Evolutionary conservation across 92 coral and sea anemone genomes (phyloP).

Genomic region (Epizoanthus scotinus): DNA sequence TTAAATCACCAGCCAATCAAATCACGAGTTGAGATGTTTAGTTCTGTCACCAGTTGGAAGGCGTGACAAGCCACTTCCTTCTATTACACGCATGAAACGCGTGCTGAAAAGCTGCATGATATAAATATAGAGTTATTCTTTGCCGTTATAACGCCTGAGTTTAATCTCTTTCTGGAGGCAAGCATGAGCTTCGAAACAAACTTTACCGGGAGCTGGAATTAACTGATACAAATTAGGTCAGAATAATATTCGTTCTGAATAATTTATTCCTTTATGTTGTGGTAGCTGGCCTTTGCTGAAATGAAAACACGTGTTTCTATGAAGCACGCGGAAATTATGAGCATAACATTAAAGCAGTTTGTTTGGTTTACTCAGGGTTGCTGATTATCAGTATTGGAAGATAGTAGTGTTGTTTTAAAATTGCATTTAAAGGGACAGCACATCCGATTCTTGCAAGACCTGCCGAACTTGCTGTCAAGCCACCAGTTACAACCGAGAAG

Average conservation of each 20-base stretch:
- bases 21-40: conserved; percentile 58
- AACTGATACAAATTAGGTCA: conserved; percentile 52
- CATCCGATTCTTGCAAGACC: conserved; percentile 20
- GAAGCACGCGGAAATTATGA: conserved; percentile 2
- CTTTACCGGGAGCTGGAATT: conserved; percentile 30
- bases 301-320: conserved; percentile 6
- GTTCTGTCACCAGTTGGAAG: conserved; percentile 81
- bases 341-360: not conserved
- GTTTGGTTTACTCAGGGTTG: not conserved
- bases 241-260: conserved; percentile 44
- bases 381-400: not conserved
- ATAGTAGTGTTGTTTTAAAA: no score
- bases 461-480: conserved; percentile 21
- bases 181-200: conserved; percentile 2
- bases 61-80: conserved; percentile 59
- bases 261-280: conserved; percentile 42
- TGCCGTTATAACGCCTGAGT: not conserved
- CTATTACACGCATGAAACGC: conserved; percentile 64
- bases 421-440: not conserved
- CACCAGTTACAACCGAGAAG: conserved; percentile 4
- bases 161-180: not conserved
- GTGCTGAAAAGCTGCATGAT: conserved; percentile 29
- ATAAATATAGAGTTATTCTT: not conserved
- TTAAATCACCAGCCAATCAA: conserved; percentile 80
- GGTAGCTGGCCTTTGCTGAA: conserved; percentile 7